These are phyloP conservation scores for Syngnathoides biaculeatus DNA, from an alignment of 2,113 vertebrate genomes.

Conservation along the genomic window DNA sequence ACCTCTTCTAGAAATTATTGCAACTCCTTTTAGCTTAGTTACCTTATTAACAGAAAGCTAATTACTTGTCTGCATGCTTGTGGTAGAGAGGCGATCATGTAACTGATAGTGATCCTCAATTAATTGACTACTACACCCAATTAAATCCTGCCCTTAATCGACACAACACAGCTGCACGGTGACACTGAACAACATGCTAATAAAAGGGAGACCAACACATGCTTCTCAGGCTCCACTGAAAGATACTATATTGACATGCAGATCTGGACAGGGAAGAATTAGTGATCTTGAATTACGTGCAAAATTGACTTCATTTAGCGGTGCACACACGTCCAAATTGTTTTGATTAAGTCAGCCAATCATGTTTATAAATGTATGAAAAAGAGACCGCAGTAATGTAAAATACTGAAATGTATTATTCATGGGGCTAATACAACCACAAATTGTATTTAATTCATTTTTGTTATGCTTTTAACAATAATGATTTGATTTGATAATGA, in stretches of 20 bases:
- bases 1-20: conserved; percentile 57
- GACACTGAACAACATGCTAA: conserved; percentile 37
- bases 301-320: conserved; percentile 14
- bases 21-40: conserved; percentile 73
- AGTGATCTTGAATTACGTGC: conserved; percentile 18
- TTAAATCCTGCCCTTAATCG: conserved; percentile 61
- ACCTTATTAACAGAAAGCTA: conserved; percentile 77
- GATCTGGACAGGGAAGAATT: conserved; percentile 32
- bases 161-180: conserved; percentile 31
- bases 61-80: conserved; percentile 69
- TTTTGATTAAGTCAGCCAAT: too few species aligned
- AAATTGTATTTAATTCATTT: too few species aligned
- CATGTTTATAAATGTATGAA: too few species aligned
- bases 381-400: too few species aligned
- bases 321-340: not conserved
- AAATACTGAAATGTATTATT: too few species aligned
- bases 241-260: conserved; percentile 39
- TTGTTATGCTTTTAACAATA: too few species aligned
- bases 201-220: conserved; percentile 25
- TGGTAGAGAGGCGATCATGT: conserved; percentile 65
- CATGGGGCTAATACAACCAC: too few species aligned
- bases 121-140: conserved; percentile 67
- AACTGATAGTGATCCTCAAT: conserved; percentile 73
- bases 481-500: too few species aligned
- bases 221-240: conserved; percentile 11